Base-by-base conservation (phyloP, 92 coral and sea anemone species). In the Paramuricea clavata region DNA sequence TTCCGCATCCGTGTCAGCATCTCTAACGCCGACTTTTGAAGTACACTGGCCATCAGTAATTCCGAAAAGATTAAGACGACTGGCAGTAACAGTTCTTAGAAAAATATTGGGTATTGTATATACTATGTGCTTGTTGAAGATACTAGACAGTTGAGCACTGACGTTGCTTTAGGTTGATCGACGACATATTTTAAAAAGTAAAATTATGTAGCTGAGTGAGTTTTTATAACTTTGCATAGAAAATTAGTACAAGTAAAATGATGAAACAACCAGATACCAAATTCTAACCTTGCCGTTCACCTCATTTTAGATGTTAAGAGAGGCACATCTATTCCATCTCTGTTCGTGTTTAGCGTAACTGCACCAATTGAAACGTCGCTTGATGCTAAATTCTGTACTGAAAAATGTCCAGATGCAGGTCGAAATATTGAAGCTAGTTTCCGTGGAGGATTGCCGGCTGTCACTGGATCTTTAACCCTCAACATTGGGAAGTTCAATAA, bases 11-110 rank as follows among this genome's bases (percentile, higher is more conserved):
- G 43, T 56, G 32, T 69, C 57, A 15, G n/a, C 81, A 12, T 79
- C 81, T 54, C 56, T 87, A 22, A 71, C 86, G 76, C 91, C 91
- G 11, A 81, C 81, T 0, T 70, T 87, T 28, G 62, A 79, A 1
- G 44, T 81, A 12, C 43, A 81, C 68, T 43, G 83, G 67, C 91
- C 91, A 23, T 80, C 64, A 15, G 44, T 56, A 30, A 70, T 54
- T 17, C 62, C 87, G 22, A 87, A 44, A 30, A 27, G 71, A 31
- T 42, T 70, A 2, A 43, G 69, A 21, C 59, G 23, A 35, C 31
- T 23, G 36, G 41, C 57, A 12, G 76, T 26, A 1, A 17, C 21
- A 39, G 9, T 70, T 70, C 49, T 70, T 19, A 34, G 49, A 35
- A 70, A 36, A 43, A 70, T 35, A 15, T 70, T 31, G 6, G 76